Evolutionary conservation across 2,888 invertebrate species (phyloP).

Genomic region (Quadriops clusia): DNA sequence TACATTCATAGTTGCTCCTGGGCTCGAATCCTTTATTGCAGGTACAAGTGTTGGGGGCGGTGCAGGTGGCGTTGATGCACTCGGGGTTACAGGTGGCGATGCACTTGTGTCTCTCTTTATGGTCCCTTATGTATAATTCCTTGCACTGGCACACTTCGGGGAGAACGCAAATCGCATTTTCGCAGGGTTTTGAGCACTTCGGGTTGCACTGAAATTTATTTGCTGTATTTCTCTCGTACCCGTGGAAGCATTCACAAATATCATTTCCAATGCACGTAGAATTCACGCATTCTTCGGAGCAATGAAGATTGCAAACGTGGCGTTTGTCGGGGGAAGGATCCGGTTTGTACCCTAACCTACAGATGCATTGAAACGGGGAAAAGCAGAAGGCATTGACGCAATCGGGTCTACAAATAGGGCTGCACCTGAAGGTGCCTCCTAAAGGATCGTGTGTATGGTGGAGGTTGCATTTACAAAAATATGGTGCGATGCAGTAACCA

Average conservation of each 20-base stretch:
- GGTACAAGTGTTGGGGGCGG: slow-evolving; percentile 39
- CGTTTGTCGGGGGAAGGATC: too few relatives aligned
- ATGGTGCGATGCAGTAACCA: slow-evolving; percentile 46
- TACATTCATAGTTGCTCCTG: slow-evolving; percentile 26
- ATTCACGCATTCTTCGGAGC: slow-evolving; percentile 11
- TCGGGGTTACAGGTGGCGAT: slow-evolving; percentile 39
- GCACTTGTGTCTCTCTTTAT: slow-evolving; percentile 41
- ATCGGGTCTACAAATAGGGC: not conserved
- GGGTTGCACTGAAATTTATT: slow-evolving; percentile 1
- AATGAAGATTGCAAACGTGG: slow-evolving; percentile 24
- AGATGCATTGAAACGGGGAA: too few relatives aligned
- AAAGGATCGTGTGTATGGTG: too few relatives aligned
- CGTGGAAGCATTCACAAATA: slow-evolving; percentile 39
- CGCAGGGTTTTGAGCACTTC: slow-evolving; percentile 5
- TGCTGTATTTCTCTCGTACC: slow-evolving; percentile 2
- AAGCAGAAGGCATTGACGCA: not conserved
- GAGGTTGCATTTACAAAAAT: slow-evolving; percentile 41
- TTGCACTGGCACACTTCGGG: slow-evolving; percentile 21
- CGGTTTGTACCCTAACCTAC: too few relatives aligned
- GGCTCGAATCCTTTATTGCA: slow-evolving; percentile 32
- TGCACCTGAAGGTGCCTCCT: slow-evolving; percentile 1
- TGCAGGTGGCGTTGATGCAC: slow-evolving; percentile 39
- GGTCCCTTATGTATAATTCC: slow-evolving; percentile 42
- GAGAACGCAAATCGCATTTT: not conserved
- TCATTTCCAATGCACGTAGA: slow-evolving; percentile 21